Evolutionary conservation across 2,113 vertebrate genomes (phyloP), one percentile per base, ranked within the genome.

Genomic region (Poeciliopsis retropinna): DNA sequence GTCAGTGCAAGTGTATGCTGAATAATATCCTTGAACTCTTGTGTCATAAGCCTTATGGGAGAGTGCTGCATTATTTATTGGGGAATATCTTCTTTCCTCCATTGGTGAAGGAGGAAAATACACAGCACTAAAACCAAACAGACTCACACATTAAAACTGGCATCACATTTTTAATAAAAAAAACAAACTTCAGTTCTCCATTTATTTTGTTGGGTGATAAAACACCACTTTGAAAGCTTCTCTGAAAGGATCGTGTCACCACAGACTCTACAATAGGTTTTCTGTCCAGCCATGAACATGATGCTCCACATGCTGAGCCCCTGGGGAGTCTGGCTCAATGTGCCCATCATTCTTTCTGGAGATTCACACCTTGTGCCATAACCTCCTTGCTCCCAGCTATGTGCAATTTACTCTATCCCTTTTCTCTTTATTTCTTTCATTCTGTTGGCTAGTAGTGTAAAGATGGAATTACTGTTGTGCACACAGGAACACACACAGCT

Each of bases 341-440:
- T 70, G 81, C 81, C 80, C 83, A 79, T 83, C 85, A 71, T 72
- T 88, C 81, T 84, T 74, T 86, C 72, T 81, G 75, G 72, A 82
- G 88, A 77, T 78, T 91, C 78, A 70, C 76, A 71, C 80, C 64
- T 51, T 78, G 77, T 69, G 65, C 83, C 69, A 73, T 77, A 81
- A 84, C 83, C 82, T 88, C 78, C 61, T 51, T 51, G 73, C 84
- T 79, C 60, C 54, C 37, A 75, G 80, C 72, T 61, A 73, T 76
- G 81, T 72, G 74, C 76, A 80, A 39, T 84, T 84, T 51, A 47
- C 72, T 73, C 77, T 72, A 44, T 10, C 65, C 47, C 29, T 32
- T 37, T 60, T 57, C 75, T 34, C 73, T 28, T 71, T 67, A 62
- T 71, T 64, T 60, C 62, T 62, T 57, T 75, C 41, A 60, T 34